Evolutionary conservation across 1,140 invertebrate species (phyloP), one percentile per base, ranked within the genome.

Genomic region (Tribolium castaneum): DNA sequence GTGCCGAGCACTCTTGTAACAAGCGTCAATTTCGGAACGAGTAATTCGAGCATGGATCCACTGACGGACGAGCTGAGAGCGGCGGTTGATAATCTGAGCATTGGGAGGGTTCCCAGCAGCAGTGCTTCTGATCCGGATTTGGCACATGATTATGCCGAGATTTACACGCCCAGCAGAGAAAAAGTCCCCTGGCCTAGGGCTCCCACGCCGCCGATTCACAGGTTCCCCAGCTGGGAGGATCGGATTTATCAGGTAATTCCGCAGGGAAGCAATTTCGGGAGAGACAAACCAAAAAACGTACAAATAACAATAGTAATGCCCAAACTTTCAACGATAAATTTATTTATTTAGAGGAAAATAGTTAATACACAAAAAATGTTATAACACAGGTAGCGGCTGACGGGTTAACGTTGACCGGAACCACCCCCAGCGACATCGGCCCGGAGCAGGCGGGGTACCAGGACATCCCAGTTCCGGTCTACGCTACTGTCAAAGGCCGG

Each of bases 401-500:
- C 86, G 95, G 95, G 0, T 88, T 97, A 45, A 91, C 91, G 59
- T 87, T 87, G 74, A 86, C 84, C 13, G 86, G 83, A 54, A 88
- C 84, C 75, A 88, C 79, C 73, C 87, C 73, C 76, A 88, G 84
- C 81, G 88, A 82, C 84, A 84, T 84, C 80, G 87, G 85, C 79
- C 88, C 88, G 25, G 88, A 88, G 72, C 88, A 88, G 81, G 88
- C 88, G 81, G 94, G 94, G 78, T 96, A 95, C 85, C 94, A 93
- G 87, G 94, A 95, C 87, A 95, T 95, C 83, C 95, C 93, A 51
- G 95, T 98, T 70, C 97, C 97, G 49, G 97, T 99, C 10, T 99
- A 97, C 87, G 96, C 97, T 14, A 98, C 96, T 30, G 95, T 99
- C 12, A 98, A 98, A 91, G 97, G 95, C 86, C 91, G 97, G 84